Evolutionary conservation across 2,888 invertebrate genomes (phyloP), one percentile per base, ranked within the genome.

Genomic region (Salticus scenicus): DNA sequence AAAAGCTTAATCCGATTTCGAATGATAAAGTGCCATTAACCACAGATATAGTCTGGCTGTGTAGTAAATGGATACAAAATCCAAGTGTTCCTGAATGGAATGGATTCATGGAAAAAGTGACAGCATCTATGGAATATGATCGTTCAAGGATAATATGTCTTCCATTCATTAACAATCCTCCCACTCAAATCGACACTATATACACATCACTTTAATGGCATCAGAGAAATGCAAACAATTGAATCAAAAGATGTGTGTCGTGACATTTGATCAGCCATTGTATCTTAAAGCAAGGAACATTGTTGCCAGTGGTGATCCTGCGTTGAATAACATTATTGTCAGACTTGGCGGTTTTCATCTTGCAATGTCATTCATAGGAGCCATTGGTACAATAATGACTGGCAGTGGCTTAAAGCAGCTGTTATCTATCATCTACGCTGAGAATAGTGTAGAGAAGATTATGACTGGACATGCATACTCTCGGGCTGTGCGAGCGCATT

Each of bases 291-390:
- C 75, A 4, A 33, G 66, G n/a, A 41, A 66, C 0, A 75, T 75
- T 42, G 10, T 75, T 17, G 2, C 30, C 31, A 75, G 41, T 66
- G 24, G 27, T 8, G n/a, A 64, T 17, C 14, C n/a, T 41, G 37
- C 37, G 10, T 33, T 76, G 47, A 14, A 27, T 1, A 67, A 67
- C n/a, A 31, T 67, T 10, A n/a, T 33, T 20, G 28, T 57, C 1
- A 51, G 70, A 24, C 63, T 57, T 24, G 78, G 70, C n/a, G 71
- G 78, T 10, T 70, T 78, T 70, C 78, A 70, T n/a, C 28, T 78
- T 14, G 28, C 33, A 14, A 70, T 75, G 75, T 75, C 82, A 0
- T 76, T 82, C 31, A 33, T 82, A 57, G 82, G 75, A 24, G 24
- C 75, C 0, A 57, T 82, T 8, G 82, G 82, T 1, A 31, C 10